Conservation (phyloP, 2,113 vertebrate genomes). For the Phylloscopus trochiloides region DNA sequence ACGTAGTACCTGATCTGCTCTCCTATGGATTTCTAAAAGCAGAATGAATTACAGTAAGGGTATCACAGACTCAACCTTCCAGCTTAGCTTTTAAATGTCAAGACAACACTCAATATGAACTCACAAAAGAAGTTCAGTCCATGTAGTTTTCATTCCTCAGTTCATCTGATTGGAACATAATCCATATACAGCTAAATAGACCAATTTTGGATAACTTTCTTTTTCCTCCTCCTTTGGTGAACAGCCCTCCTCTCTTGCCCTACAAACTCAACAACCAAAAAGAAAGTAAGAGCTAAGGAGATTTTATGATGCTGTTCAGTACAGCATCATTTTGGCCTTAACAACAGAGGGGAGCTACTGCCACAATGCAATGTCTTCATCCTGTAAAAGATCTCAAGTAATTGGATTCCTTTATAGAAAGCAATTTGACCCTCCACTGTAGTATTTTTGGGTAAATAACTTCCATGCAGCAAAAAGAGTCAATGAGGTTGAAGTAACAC, state of each 20-base stretch:
- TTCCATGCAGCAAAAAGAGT: slow-evolving; percentile 7
- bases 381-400: background rate
- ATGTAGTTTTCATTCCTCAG: background rate
- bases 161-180: background rate
- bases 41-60: background rate
- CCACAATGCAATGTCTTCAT: background rate
- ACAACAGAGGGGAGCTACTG: background rate
- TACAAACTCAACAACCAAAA: background rate
- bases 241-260: background rate
- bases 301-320: background rate
- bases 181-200: background rate
- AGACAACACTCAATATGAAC: background rate
- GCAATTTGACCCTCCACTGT: background rate
- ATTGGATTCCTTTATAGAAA: background rate
- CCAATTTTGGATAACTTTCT: background rate
- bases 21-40: background rate
- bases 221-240: background rate
- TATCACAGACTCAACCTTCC: background rate
- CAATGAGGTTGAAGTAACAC: slow-evolving; percentile 38
- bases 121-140: background rate
- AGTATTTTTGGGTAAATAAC: slow-evolving; percentile 15
- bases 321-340: background rate
- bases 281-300: background rate
- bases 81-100: background rate
- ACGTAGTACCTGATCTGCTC: background rate